Evolutionary conservation across 2,888 invertebrate species (phyloP).

Genomic region (Cosmia trapezina): DNA sequence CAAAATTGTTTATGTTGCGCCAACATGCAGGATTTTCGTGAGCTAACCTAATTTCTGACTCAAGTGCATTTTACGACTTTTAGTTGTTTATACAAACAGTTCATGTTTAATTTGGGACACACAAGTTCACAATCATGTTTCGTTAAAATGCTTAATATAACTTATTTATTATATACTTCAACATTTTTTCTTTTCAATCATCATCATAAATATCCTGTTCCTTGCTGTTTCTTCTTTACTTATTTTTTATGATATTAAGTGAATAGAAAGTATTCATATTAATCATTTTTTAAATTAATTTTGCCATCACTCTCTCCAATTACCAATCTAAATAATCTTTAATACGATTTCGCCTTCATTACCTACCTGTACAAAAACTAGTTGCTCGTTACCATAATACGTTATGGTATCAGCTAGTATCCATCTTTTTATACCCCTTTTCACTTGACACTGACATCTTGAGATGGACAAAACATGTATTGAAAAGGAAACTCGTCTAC

Average conservation of each 20-base stretch:
- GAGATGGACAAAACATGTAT: constrained; percentile 44
- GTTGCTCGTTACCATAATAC: constrained; percentile 18
- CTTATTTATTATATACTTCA: too few relatives aligned
- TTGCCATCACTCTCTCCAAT: constrained; percentile 7
- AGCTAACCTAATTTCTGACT: constrained; percentile 58
- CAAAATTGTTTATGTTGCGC: constrained; percentile 61
- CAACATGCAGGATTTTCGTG: constrained; percentile 54
- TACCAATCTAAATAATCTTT: not conserved
- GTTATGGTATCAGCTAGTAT: constrained; percentile 25
- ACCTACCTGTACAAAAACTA: constrained; percentile 9
- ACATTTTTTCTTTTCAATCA: not conserved
- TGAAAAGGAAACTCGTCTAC: constrained; percentile 49
- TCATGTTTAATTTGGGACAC: constrained; percentile 34
- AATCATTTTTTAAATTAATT: not conserved
- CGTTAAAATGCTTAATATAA: not conserved
- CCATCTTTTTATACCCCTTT: constrained; percentile 38
- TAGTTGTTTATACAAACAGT: constrained; percentile 47
- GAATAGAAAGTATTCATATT: not conserved
- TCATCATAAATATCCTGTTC: not conserved
- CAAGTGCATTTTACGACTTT: constrained; percentile 54
- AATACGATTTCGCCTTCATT: constrained; percentile 5
- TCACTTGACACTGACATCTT: constrained; percentile 40
- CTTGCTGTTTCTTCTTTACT: not conserved
- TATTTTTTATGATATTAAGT: not conserved
- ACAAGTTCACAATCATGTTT: not conserved